These are phyloP conservation scores for Drepana arcuata DNA, from an alignment of 1,140 invertebrate genomes.

Conservation along the genomic window DNA sequence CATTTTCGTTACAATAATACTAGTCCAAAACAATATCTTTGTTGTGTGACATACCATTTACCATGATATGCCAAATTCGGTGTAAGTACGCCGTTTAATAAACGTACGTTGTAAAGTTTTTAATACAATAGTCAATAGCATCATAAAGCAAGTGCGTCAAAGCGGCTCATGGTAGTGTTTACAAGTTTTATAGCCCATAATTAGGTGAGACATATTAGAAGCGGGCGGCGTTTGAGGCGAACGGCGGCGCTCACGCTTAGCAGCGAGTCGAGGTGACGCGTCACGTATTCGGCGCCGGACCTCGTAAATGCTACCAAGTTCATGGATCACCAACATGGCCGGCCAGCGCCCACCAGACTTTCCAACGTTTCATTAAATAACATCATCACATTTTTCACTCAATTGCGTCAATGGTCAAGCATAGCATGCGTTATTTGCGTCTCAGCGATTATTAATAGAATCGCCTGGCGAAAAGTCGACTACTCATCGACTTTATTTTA, in stretches of 20 bases:
- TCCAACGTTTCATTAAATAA: constrained; percentile 57
- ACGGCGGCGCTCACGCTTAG: constrained; percentile 5
- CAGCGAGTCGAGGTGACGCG: constrained; percentile 7
- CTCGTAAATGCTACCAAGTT: constrained; percentile 51
- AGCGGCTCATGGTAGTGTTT: constrained; percentile 31
- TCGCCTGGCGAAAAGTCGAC: constrained; percentile 53
- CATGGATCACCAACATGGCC: constrained; percentile 39
- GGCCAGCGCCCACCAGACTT: constrained; percentile 36
- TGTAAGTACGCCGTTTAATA: too few species aligned
- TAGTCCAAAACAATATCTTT: too few species aligned
- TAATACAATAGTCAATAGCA: too few species aligned
- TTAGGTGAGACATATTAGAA: too few species aligned
- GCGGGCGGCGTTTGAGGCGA: constrained; percentile 21
- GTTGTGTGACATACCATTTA: too few species aligned
- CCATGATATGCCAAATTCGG: too few species aligned
- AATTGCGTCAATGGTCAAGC: constrained; percentile 63
- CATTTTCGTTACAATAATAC: too few species aligned
- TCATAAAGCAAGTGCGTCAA: too few species aligned
- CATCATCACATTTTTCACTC: constrained; percentile 57
- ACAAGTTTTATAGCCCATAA: constrained; percentile 37
- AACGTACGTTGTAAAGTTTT: too few species aligned
- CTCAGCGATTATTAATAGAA: constrained; percentile 57
- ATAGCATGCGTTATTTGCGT: constrained; percentile 60
- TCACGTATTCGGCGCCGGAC: constrained; percentile 12
- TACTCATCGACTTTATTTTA: constrained; percentile 63